Percentiles rank a stretch among this genome's conserved stretches.
phyloP scores from a whole-genome alignment of 1,140 invertebrate genomes.

The Thaumetopoea pityocampa region DNA sequence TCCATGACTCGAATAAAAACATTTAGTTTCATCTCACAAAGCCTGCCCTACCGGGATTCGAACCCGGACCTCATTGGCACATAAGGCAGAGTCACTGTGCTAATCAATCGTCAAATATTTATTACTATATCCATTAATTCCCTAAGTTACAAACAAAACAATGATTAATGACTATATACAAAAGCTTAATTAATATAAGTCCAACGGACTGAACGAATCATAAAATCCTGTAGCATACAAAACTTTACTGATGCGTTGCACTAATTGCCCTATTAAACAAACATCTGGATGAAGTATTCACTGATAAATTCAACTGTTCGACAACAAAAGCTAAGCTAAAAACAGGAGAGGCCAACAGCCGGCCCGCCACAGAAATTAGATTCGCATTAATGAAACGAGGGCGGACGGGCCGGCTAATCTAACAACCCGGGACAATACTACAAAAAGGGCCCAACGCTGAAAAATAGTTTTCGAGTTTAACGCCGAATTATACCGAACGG shows the following conservation, averaged over 20 bases:
- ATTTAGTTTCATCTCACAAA: no score
- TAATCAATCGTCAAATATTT: background rate
- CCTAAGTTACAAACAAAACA: background rate
- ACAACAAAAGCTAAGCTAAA: slow-evolving; percentile 40
- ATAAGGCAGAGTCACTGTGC: no score
- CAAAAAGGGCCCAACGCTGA: slow-evolving; percentile 47
- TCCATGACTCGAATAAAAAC: no score
- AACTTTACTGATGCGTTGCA: no score
- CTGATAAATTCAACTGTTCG: slow-evolving; percentile 34
- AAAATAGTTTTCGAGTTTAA: slow-evolving; percentile 56
- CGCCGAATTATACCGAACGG: slow-evolving; percentile 59
- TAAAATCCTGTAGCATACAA: slow-evolving; percentile 1
- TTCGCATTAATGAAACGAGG: slow-evolving; percentile 62
- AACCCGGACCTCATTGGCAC: no score
- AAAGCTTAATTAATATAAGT: no score
- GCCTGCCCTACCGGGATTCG: no score
- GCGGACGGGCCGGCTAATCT: slow-evolving; percentile 39
- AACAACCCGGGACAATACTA: slow-evolving; percentile 38
- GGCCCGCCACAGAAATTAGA: slow-evolving; percentile 50
- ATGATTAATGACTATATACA: background rate
- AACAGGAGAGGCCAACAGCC: slow-evolving; percentile 29
- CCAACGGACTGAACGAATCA: no score
- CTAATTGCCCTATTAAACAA: slow-evolving; percentile 11
- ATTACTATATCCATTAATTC: background rate
- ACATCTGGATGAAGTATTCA: slow-evolving; percentile 40